Evolutionary conservation across 2,888 invertebrate genomes (phyloP).

Genomic region (Chloromyia formosa): DNA sequence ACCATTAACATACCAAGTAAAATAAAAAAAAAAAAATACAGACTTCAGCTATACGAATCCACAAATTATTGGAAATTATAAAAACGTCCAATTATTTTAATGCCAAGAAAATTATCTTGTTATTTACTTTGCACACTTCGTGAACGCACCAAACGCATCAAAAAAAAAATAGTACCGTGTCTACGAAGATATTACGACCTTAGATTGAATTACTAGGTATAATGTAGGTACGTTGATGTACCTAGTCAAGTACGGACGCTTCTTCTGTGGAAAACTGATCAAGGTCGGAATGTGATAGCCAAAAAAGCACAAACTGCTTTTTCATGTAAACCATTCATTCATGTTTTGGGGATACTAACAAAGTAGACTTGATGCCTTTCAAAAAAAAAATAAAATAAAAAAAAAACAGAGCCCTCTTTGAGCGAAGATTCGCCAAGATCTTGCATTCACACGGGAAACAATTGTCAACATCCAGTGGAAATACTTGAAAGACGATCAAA

Average conservation of each 20-base stretch:
- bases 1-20: too few species aligned
- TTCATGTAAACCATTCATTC: neutral
- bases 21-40: too few species aligned
- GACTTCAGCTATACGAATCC: too few species aligned
- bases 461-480: slow-evolving; percentile 32
- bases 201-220: too few species aligned
- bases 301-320: slow-evolving; percentile 11
- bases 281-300: slow-evolving; percentile 24
- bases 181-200: too few species aligned
- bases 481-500: neutral
- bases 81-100: slow-evolving; percentile 3
- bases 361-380: neutral
- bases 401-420: neutral
- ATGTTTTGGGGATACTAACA: neutral
- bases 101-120: neutral
- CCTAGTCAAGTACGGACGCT: slow-evolving; percentile 11
- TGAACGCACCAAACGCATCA: too few species aligned
- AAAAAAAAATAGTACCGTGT: too few species aligned
- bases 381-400: neutral
- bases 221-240: neutral
- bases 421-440: neutral
- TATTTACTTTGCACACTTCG: neutral
- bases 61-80: neutral
- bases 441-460: slow-evolving; percentile 38
- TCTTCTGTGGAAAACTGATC: slow-evolving; percentile 20